A percentile compares a stretch with the other conserved stretches of the same genome.
phyloP scores from a whole-genome alignment of 2,888 invertebrate genomes.

The Callyntrura sp. region DNA sequence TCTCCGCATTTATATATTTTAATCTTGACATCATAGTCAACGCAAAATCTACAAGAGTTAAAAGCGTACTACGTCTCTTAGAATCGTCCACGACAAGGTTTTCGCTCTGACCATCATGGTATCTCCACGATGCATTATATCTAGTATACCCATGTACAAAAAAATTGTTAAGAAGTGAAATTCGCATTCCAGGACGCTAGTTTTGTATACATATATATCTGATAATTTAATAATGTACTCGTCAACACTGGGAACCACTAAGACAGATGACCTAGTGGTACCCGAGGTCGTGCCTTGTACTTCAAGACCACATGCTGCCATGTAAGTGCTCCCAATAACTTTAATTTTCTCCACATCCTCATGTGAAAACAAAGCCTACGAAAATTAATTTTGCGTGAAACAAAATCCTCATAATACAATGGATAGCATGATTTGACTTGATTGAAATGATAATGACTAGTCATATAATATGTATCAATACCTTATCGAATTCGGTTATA shows the following conservation, averaged over 20 bases:
- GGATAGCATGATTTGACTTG: too few relatives aligned
- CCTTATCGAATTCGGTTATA: slow-evolving; percentile 97
- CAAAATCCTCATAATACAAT: background rate
- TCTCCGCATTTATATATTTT: slow-evolving; percentile 87
- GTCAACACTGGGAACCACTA: slow-evolving; percentile 77
- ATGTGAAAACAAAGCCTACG: slow-evolving; percentile 89
- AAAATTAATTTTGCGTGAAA: slow-evolving; percentile 69
- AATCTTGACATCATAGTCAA: slow-evolving; percentile 90
- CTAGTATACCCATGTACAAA: too few relatives aligned
- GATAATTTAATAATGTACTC: too few relatives aligned
- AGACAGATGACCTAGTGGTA: slow-evolving; percentile 79
- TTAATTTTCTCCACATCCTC: slow-evolving; percentile 96
- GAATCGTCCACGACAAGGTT: slow-evolving; percentile 65
- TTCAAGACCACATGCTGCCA: slow-evolving; percentile 97
- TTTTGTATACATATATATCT: background rate
- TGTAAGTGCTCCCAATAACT: slow-evolving; percentile 98
- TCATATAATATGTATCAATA: slow-evolving; percentile 84
- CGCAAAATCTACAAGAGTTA: slow-evolving; percentile 90
- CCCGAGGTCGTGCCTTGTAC: slow-evolving; percentile 90
- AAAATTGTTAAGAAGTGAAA: too few relatives aligned
- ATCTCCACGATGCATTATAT: slow-evolving; percentile 48
- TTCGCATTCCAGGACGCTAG: too few relatives aligned
- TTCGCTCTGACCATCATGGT: slow-evolving; percentile 52
- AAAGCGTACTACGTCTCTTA: slow-evolving; percentile 85
- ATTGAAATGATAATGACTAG: too few relatives aligned